phyloP scores from a whole-genome alignment of 2,113 vertebrate species.

The Brevimyrus niger region DNA sequence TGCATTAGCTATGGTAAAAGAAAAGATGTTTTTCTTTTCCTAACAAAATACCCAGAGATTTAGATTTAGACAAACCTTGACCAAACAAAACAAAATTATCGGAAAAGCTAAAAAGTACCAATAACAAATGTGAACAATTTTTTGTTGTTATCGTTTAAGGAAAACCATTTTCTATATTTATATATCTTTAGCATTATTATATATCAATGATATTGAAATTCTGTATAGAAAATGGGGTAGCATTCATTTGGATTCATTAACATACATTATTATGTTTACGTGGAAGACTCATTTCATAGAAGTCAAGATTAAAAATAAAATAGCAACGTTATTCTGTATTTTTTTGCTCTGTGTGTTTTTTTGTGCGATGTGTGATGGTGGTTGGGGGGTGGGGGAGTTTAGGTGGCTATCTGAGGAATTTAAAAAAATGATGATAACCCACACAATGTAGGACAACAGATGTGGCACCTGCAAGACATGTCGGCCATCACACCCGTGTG shows the following conservation, averaged over 20 bases:
- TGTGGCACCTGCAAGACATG: not conserved
- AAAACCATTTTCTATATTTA: not conserved
- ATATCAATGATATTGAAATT: not conserved
- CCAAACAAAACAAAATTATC: not conserved
- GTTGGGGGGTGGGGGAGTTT: not conserved
- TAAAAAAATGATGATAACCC: not conserved
- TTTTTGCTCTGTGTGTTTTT: not conserved
- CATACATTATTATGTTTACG: not conserved
- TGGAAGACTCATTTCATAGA: not conserved
- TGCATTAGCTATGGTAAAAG: not conserved
- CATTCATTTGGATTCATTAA: not conserved
- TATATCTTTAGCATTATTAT: not conserved
- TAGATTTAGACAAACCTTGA: not conserved
- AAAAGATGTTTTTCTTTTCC: not conserved
- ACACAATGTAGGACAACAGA: not conserved
- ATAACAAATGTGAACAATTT: not conserved
- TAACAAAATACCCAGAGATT: not conserved
- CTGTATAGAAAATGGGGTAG: not conserved
- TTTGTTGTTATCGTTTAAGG: not conserved
- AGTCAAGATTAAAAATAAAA: not conserved
- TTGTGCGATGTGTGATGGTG: not conserved
- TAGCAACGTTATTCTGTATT: not conserved
- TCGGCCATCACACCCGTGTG: not conserved
- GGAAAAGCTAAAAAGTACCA: not conserved
- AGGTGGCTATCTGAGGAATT: not conserved